Base-by-base conservation (phyloP, 2,888 invertebrate genomes). In the Leucoma salicis region DNA sequence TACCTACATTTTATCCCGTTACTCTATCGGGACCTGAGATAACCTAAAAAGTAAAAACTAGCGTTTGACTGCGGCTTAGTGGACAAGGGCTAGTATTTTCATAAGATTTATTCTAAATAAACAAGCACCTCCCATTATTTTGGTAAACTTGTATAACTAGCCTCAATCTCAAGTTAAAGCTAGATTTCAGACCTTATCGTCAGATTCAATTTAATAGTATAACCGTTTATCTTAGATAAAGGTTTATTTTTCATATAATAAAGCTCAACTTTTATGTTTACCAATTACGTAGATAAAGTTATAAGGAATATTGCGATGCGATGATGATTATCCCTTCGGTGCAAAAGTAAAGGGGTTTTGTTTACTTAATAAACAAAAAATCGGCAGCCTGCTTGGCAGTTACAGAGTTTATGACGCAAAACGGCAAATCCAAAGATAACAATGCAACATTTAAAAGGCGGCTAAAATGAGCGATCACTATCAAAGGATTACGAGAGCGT, bases 361-460 rank as follows among this genome's bases (percentile, higher is more conserved):
- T 27, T n/a, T n/a, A 28, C 41, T 53, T 49, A 40, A 25, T 37
- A 39, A 35, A 39, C 44, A 64, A 57, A 63, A 29, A 64, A 16
- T 16, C 29, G 43, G 53, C 53, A 70, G 71, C 44, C 69, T 42
- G 70, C 59, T 36, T 69, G 70, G 54, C 57, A 57, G 48, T 44
- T 18, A 39, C 38, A 52, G 54, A 40, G 42, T 42, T 39, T 48
- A 35, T 66, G 75, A 73, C 73, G 73, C 61, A 60, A 42, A 46
- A 40, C 37, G 45, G 42, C 53, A 42, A 41, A 42, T 53, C 42
- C 35, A 49, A 32, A 61, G 74, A 75, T 75, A 74, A 69, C 67
- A 61, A 39, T 32, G 42, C 40, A 49, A 43, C 54, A 57, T 70
- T 78, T 80, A 79, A 71, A 78, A 74, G 66, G 63, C 67, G 35